Conservation (phyloP, 2,113 vertebrate genomes). For the Leptobrachium leishanense region DNA sequence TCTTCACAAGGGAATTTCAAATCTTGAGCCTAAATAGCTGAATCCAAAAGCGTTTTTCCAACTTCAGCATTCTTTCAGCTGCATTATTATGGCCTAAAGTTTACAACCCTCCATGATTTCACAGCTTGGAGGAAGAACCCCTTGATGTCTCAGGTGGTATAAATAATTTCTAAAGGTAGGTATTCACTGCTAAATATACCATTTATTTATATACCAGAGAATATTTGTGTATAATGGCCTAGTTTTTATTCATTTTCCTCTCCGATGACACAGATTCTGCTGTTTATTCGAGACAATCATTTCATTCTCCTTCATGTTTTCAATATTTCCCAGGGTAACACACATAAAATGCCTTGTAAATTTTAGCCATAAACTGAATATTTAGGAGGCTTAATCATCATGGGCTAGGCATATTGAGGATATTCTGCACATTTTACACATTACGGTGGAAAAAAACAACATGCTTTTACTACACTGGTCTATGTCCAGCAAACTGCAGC, state of each 20-base stretch:
- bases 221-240: no score
- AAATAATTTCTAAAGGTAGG: no score
- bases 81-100: no score
- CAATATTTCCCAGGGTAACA: slow-evolving; percentile 23
- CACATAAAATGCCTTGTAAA: slow-evolving; percentile 42
- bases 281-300: slow-evolving; percentile 21
- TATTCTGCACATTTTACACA: background rate
- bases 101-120: no score
- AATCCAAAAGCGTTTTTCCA: no score
- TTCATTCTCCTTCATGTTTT: slow-evolving; percentile 7
- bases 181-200: no score
- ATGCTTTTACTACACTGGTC: background rate
- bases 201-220: no score
- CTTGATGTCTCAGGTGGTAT: no score
- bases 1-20: no score
- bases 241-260: slow-evolving; percentile 6
- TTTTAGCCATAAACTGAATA: slow-evolving; percentile 33
- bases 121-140: no score
- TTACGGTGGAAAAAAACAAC: background rate
- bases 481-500: background rate
- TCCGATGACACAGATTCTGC: background rate
- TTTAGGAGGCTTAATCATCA: slow-evolving; percentile 30
- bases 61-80: no score
- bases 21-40: no score
- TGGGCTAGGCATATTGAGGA: slow-evolving; percentile 2